These are phyloP conservation scores for Crocodylus rhombifer DNA, from an alignment of 2,797 vertebrate genomes.

Conservation along the genomic window DNA sequence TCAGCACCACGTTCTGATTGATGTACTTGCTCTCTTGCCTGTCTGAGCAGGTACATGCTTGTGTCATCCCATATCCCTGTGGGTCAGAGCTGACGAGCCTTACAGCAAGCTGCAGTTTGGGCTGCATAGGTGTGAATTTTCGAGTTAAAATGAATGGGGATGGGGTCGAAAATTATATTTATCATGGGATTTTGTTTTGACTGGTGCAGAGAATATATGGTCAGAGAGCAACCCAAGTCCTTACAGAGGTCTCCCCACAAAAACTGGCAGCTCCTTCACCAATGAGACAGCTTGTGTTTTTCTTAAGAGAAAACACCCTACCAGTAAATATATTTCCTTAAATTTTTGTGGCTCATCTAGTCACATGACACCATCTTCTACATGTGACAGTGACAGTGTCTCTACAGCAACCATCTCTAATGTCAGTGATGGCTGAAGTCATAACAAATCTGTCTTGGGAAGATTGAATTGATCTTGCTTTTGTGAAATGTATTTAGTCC, in stretches of 20 bases:
- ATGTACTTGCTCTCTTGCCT: background rate
- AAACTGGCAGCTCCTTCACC: background rate
- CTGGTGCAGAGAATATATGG: background rate
- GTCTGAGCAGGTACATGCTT: background rate
- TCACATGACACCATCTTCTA: background rate
- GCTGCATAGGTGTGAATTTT: background rate
- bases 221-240: background rate
- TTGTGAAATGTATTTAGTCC: background rate
- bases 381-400: background rate
- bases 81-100: background rate
- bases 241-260: background rate
- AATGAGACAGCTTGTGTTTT: background rate
- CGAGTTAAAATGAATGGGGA: background rate
- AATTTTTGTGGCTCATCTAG: background rate
- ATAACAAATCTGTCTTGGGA: background rate
- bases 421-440: background rate
- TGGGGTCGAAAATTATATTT: background rate
- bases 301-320: background rate
- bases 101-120: background rate
- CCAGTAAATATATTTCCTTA: too few species aligned
- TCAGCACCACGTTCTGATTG: background rate
- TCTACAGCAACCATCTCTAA: background rate
- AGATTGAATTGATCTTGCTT: background rate
- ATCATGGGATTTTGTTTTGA: background rate
- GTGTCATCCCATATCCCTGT: background rate